A percentile compares a stretch with the other conserved stretches of the same genome.
phyloP scores from a whole-genome alignment of 2,888 invertebrate genomes.

The Spilosoma lubricipeda region DNA sequence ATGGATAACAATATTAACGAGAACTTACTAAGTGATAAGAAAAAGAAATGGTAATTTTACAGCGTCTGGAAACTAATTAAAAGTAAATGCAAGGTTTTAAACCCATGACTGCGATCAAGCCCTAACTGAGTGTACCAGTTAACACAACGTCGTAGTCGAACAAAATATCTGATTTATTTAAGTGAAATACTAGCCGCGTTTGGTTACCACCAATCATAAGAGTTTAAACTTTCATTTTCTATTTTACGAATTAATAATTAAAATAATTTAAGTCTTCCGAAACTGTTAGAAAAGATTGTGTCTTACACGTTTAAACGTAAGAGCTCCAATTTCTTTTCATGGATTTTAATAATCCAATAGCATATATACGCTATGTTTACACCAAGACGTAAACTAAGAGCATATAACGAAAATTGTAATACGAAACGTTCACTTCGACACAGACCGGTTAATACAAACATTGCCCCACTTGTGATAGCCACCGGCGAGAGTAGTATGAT shows the following conservation, averaged over 20 bases:
- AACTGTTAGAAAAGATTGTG: too few species aligned
- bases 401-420: not conserved
- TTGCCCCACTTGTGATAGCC: conserved; percentile 1
- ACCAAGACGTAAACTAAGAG: not conserved
- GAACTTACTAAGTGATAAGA: not conserved
- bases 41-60: not conserved
- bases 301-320: not conserved
- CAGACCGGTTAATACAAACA: conserved; percentile 1
- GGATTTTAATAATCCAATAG: not conserved
- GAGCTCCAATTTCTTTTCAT: too few species aligned
- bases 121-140: not conserved
- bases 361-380: not conserved
- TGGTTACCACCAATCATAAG: not conserved
- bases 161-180: not conserved
- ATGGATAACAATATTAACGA: not conserved
- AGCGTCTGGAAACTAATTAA: not conserved
- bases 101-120: not conserved
- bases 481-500: conserved; percentile 13
- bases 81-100: not conserved
- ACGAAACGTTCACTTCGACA: not conserved
- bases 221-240: not conserved
- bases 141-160: not conserved
- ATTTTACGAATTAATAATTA: too few species aligned
- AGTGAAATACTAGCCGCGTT: not conserved
- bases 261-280: too few species aligned